phyloP scores from a whole-genome alignment of 1,140 invertebrate genomes.

The Gyrodactylus bullatarudis region DNA sequence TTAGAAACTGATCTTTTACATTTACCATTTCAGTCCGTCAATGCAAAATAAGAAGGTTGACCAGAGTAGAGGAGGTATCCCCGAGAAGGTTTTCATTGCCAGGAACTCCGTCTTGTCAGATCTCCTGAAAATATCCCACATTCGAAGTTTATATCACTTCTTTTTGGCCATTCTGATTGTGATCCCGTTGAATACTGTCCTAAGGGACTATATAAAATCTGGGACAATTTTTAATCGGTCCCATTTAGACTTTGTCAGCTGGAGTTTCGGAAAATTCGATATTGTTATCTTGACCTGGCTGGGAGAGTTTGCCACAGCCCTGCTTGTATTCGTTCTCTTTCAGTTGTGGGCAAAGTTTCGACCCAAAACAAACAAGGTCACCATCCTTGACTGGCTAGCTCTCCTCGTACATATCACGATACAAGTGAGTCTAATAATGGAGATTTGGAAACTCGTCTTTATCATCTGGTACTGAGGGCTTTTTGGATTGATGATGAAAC shows the following conservation, averaged over 20 bases:
- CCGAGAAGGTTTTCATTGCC: background rate
- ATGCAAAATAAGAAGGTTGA: background rate
- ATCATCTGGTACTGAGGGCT: too few relatives aligned
- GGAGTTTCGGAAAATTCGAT: slow-evolving; percentile 26
- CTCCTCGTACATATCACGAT: background rate
- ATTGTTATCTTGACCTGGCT: slow-evolving; percentile 26
- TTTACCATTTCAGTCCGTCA: background rate
- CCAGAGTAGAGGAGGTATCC: background rate
- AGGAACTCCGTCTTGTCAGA: slow-evolving; percentile 15
- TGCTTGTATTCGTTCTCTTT: slow-evolving; percentile 25
- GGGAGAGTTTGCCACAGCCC: slow-evolving; percentile 18
- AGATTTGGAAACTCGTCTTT: too few relatives aligned
- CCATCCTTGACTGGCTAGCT: background rate
- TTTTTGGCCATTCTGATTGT: slow-evolving; percentile 42
- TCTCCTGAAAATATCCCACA: slow-evolving; percentile 38
- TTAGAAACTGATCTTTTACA: too few relatives aligned
- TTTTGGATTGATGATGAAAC: too few relatives aligned
- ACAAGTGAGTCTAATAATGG: too few relatives aligned
- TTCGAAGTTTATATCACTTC: slow-evolving; percentile 43
- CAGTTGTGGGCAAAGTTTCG: slow-evolving; percentile 22
- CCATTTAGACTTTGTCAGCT: slow-evolving; percentile 23
- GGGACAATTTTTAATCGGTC: slow-evolving; percentile 20
- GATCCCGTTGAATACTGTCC: slow-evolving; percentile 33
- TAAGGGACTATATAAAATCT: slow-evolving; percentile 34
- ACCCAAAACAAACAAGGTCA: background rate